Evolutionary conservation across 2,797 vertebrate genomes (phyloP).

Genomic region (Dicrostonyx torquatus): DNA sequence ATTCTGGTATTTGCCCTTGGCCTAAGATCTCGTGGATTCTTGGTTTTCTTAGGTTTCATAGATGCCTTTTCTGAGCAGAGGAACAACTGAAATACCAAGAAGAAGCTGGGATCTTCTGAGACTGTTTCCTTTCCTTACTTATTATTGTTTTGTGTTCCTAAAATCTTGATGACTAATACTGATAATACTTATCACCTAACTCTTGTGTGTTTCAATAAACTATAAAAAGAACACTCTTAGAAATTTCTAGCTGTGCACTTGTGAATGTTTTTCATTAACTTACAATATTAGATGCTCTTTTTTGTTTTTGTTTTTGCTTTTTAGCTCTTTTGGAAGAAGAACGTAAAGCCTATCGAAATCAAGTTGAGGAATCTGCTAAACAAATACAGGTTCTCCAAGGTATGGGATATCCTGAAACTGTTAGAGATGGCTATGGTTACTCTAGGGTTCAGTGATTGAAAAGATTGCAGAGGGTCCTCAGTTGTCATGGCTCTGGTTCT

Average conservation of each 20-base stretch:
- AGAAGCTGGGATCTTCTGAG: not conserved
- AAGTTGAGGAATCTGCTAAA: conserved; percentile 95
- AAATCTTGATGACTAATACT: conserved; percentile 77
- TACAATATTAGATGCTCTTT: conserved; percentile 67
- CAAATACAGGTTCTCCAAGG: conserved; percentile 98
- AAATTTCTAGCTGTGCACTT: conserved; percentile 68
- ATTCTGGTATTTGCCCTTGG: conserved; percentile 8
- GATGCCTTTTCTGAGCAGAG: conserved; percentile 9
- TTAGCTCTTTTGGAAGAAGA: conserved; percentile 97
- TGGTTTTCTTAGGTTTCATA: not conserved
- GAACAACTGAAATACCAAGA: not conserved
- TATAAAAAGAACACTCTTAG: conserved; percentile 55
- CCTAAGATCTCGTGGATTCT: not conserved
- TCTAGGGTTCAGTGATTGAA: conserved; percentile 7
- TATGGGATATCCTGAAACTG: conserved; percentile 76
- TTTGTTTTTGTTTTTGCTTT: conserved; percentile 63
- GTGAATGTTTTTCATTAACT: conserved; percentile 68
- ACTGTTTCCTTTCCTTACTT: conserved; percentile 41
- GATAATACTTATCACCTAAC: conserved; percentile 68
- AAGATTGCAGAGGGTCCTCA: not conserved
- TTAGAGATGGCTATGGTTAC: not conserved
- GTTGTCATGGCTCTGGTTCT: conserved; percentile 4
- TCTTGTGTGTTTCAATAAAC: conserved; percentile 50
- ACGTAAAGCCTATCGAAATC: conserved; percentile 92
- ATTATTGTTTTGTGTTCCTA: conserved; percentile 58